A percentile compares a stretch with the other conserved stretches of the same genome.
Conservation (phyloP, 2,888 invertebrate species). For the Drosophila antonietae region DNA sequence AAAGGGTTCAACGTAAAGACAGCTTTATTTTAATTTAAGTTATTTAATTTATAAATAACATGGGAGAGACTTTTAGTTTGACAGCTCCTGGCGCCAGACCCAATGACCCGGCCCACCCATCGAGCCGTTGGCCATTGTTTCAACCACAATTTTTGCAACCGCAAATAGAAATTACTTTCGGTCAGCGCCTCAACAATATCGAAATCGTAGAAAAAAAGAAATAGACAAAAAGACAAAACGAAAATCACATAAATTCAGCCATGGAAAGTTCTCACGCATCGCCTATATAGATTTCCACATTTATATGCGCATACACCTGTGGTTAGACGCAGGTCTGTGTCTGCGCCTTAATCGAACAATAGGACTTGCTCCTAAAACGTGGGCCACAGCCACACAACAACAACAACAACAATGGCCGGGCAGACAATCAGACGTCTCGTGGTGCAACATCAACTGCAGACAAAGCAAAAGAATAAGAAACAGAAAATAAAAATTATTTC, state of each 20-base stretch:
- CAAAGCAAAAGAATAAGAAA: slow-evolving; percentile 42
- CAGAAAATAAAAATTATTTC: slow-evolving; percentile 56
- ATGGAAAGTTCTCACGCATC: slow-evolving; percentile 72
- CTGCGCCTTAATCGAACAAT: slow-evolving; percentile 50
- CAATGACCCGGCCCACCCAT: slow-evolving; percentile 25
- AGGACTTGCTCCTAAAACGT: slow-evolving; percentile 62
- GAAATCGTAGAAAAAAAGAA: slow-evolving; percentile 17
- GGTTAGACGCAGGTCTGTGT: slow-evolving; percentile 53
- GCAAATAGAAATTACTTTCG: slow-evolving; percentile 44
- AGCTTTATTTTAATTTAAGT: slow-evolving; percentile 63
- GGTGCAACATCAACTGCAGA: slow-evolving; percentile 55
- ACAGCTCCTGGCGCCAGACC: slow-evolving; percentile 42
- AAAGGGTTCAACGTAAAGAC: slow-evolving; percentile 18
- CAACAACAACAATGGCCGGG: slow-evolving; percentile 56
- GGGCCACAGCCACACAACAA: slow-evolving; percentile 42
- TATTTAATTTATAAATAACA: slow-evolving; percentile 63
- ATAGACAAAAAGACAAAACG: slow-evolving; percentile 18
- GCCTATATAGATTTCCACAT: slow-evolving; percentile 34
- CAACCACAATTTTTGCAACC: slow-evolving; percentile 58
- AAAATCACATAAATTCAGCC: slow-evolving; percentile 61
- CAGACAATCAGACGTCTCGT: slow-evolving; percentile 65
- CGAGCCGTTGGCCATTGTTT: slow-evolving; percentile 6
- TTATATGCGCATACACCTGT: slow-evolving; percentile 65
- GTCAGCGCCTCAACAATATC: slow-evolving; percentile 19
- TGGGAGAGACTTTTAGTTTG: slow-evolving; percentile 8